These are phyloP conservation scores for Biston stratarius DNA, from an alignment of 2,888 invertebrate genomes.

Conservation along the genomic window DNA sequence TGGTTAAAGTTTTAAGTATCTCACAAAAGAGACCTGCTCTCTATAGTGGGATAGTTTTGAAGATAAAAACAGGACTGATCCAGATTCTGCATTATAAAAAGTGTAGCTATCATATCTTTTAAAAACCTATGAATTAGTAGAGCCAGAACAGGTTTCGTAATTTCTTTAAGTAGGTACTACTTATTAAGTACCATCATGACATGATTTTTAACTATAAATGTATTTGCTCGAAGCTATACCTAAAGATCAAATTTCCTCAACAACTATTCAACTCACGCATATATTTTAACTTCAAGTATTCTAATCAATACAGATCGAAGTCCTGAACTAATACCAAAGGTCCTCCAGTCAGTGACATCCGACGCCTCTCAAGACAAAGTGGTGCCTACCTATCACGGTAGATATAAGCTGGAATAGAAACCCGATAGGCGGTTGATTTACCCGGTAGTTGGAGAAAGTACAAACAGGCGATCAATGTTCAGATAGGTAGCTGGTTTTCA, in stretches of 20 bases:
- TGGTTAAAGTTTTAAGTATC: too few species aligned
- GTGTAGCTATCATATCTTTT: too few species aligned
- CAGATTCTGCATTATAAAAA: too few species aligned
- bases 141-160: too few species aligned
- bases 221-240: too few species aligned
- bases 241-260: background rate
- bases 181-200: too few species aligned
- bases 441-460: constrained; percentile 72
- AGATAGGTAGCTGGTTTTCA: constrained; percentile 36
- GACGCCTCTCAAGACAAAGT: constrained; percentile 48
- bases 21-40: too few species aligned
- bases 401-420: constrained; percentile 23
- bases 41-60: too few species aligned
- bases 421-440: constrained; percentile 37
- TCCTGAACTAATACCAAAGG: constrained; percentile 60
- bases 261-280: background rate
- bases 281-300: constrained; percentile 16
- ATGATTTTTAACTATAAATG: too few species aligned
- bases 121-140: too few species aligned
- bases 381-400: constrained; percentile 10
- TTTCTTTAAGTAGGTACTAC: too few species aligned
- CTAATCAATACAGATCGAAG: constrained; percentile 36
- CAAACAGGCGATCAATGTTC: constrained; percentile 60
- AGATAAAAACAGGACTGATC: too few species aligned
- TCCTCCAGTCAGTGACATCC: constrained; percentile 59